Evolutionary conservation across 37 sponge, comb jelly and placozoan species (phyloP).

Genomic region (Trichoplax adhaerens): DNA sequence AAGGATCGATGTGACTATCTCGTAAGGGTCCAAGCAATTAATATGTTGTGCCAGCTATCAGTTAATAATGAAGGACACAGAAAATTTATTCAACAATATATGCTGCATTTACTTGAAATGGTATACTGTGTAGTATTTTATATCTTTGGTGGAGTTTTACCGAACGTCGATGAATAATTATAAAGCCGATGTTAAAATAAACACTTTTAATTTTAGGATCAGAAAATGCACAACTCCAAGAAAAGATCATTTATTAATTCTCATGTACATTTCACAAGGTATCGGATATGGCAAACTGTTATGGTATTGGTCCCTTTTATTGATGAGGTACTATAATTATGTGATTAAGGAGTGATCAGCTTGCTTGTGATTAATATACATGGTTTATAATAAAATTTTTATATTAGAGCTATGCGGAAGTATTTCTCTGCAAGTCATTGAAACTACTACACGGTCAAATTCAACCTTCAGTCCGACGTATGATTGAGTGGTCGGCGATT

Average conservation of each 20-base stretch:
- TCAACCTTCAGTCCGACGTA: conserved; percentile 52
- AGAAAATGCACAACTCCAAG: conserved; percentile 8
- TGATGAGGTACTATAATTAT: conserved; percentile 4
- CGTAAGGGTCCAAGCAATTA: too few species aligned
- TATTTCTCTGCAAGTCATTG: conserved; percentile 11
- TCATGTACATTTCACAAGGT: conserved; percentile 31
- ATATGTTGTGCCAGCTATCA: too few species aligned
- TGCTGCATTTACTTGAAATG: too few species aligned
- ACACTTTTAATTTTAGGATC: conserved; percentile 4
- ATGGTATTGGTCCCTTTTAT: conserved; percentile 11
- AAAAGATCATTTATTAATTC: conserved; percentile 44
- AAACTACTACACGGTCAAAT: conserved; percentile 34
- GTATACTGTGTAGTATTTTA: too few species aligned
- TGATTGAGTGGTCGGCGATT: conserved; percentile 44
- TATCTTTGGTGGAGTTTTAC: too few species aligned
- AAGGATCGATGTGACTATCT: too few species aligned
- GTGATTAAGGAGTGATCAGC: too few species aligned
- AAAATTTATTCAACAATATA: too few species aligned
- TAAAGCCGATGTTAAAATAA: too few species aligned
- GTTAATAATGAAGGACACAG: too few species aligned
- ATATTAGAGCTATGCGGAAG: conserved; percentile 7
- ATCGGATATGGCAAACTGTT: conserved; percentile 39
- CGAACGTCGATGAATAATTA: too few species aligned
- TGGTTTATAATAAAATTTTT: background rate
- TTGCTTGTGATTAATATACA: background rate